Conservation (phyloP, 1,140 invertebrate species). For the Aphaenogaster floridana region DNA sequence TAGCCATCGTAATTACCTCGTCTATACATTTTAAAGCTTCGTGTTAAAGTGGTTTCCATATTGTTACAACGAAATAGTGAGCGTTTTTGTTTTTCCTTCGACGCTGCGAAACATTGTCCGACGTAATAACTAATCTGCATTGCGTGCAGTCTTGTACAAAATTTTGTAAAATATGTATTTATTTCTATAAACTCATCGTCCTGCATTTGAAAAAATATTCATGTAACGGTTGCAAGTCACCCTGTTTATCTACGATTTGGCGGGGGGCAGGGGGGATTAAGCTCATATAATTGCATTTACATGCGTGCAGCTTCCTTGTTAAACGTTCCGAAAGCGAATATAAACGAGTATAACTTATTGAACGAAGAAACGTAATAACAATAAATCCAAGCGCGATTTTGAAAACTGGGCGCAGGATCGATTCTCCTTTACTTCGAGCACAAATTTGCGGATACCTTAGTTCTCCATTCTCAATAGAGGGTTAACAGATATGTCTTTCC, state of each 20-base stretch:
- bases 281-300: neutral
- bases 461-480: slow-evolving; percentile 36
- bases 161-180: neutral
- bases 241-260: neutral
- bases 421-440: neutral
- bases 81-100: neutral
- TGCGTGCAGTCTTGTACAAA: neutral
- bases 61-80: slow-evolving; percentile 19
- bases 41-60: neutral
- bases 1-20: slow-evolving; percentile 10
- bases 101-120: neutral
- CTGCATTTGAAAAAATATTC: neutral
- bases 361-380: neutral
- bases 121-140: slow-evolving; percentile 21
- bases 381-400: neutral
- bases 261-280: neutral
- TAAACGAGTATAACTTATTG: neutral
- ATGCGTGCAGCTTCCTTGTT: neutral
- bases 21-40: neutral
- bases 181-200: neutral
- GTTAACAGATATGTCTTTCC: slow-evolving; percentile 9
- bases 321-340: neutral
- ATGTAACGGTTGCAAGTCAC: neutral
- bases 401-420: neutral
- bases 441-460: slow-evolving; percentile 24